Base-by-base conservation (phyloP, 2,888 invertebrate species). In the Acleris sparsana region DNA sequence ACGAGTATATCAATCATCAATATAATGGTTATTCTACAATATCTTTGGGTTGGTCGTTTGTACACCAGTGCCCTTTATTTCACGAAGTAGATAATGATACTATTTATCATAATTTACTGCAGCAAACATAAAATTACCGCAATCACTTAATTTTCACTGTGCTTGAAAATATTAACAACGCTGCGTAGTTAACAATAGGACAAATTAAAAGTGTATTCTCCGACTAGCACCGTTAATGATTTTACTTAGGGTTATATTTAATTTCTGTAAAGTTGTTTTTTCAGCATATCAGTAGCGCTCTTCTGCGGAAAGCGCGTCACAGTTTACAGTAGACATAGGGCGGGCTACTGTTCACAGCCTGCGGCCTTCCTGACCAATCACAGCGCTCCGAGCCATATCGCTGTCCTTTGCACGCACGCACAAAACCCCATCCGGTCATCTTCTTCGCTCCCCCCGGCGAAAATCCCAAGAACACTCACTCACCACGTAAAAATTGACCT, bases 301-400 rank as follows among this genome's bases (percentile, higher is more conserved):
- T 83, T 89, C 76, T 89, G 71, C 83, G 72, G 70, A 73, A 76
- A 75, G 80, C 77, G 72, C 87, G 86, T 85, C 79, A 81, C 83
- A 86, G 85, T 85, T 92, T 90, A 91, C 92, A 90, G 90, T 90
- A 92, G 92, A 91, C 92, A 91, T 91, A 92, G 92, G 93, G 93
- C 92, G 92, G 93, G 93, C 93, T 93, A 93, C 93, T 86, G 93
- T 92, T 90, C 91, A 91, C 90, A 85, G 92, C 93, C 92, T 89
- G 92, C 90, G 92, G 93, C 92, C 90, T 91, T 92, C 90, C 92
- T 92, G 92, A 93, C 93, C 93, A 93, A 93, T 93, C 93, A 92
- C 92, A 92, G 91, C 91, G 92, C 93, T 93, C 84, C 84, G 86
- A 93, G 92, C 92, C 87, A 92, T 92, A 86, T 89, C 75, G 22